Base-by-base conservation (phyloP, 2,888 invertebrate species). In the Lochmaea crataegi region DNA sequence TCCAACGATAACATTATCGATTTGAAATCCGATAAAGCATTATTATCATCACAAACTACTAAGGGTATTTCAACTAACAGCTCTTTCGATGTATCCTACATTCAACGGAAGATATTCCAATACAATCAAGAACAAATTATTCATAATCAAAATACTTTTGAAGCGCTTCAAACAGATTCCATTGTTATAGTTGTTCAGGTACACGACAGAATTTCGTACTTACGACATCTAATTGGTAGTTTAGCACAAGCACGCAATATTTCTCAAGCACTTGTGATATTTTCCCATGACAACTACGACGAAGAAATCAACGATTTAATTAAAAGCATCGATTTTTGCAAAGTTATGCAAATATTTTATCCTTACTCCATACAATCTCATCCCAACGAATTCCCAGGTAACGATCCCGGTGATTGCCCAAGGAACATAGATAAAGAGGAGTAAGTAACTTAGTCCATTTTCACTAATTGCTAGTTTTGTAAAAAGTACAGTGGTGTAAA, bases 291-390 rank as follows among this genome's bases (percentile, higher is more conserved):
- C 85, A 93, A 94, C 82, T 98, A 94, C 86, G 94, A 97, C 79
- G 94, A 94, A 77, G 94, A 96, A 83, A 95, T 99, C 84, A 99
- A 99, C 86, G 91, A 91, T 80, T 89, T 98, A 79, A 94, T 99
- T 70, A 92, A 94, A 84, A 94, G 94, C 82, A 96, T 99, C 75
- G 96, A 97, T 87, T 99, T 99, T 87, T 96, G 97, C 84, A 94
- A 97, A 88, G 98, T 97, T 80, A 93, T 96, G 90, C 97, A 98
- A 88, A 97, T 99, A 80, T 99, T 98, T 88, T 99, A 97, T 87
- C 99, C 99, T 0, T 93, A 93, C 87, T 97, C 97, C 32, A 96
- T 98, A 84, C 99, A 99, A 88, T 93, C 97, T 0, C 96, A 98
- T 88, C 96, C 96, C 0, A 88, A 93, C 80, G 93, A 93, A 81